These are phyloP conservation scores for Panonychus citri DNA, from an alignment of 1,140 invertebrate species.

Conservation along the genomic window DNA sequence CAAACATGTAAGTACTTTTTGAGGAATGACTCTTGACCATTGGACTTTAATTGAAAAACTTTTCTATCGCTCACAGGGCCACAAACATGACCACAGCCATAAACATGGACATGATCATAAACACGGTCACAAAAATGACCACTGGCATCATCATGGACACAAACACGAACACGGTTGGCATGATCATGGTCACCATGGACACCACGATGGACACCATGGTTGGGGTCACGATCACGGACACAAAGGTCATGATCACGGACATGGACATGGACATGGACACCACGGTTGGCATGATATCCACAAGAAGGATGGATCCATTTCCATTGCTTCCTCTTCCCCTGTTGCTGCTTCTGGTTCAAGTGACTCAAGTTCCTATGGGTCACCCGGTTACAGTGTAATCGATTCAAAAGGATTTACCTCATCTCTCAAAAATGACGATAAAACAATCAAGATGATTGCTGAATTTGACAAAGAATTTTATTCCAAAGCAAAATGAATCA, in stretches of 20 bases:
- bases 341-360: neutral
- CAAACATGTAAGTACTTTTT: no score
- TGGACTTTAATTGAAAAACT: no score
- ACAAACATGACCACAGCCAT: no score
- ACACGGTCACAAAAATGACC: neutral
- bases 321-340: neutral
- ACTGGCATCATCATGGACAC: neutral
- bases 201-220: neutral
- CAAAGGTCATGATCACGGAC: neutral
- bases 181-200: neutral
- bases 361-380: neutral
- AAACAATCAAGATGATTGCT: conserved; percentile 34
- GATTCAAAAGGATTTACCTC: conserved; percentile 13
- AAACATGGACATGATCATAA: no score
- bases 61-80: no score
- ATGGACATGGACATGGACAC: no score
- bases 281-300: neutral
- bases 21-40: no score
- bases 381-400: neutral
- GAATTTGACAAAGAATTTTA: conserved; percentile 38
- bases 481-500: neutral
- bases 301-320: neutral
- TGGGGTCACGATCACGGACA: neutral
- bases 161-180: neutral
- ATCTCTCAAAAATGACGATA: conserved; percentile 25